These are phyloP conservation scores for Drosophila demipolita DNA, from an alignment of 2,888 invertebrate species.

Conservation along the genomic window DNA sequence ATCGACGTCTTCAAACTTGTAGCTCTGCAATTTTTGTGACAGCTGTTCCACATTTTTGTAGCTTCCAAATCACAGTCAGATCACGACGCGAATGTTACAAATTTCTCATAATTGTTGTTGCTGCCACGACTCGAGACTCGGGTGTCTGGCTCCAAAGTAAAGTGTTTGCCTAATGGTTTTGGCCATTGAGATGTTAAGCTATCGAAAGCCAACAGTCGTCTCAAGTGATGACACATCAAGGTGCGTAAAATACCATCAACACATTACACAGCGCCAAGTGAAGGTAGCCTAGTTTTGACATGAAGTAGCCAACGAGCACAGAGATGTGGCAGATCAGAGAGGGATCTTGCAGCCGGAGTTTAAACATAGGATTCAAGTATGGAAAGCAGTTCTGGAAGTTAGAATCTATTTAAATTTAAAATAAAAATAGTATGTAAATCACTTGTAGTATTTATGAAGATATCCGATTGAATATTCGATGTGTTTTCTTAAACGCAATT, in stretches of 20 bases:
- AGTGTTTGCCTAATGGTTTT: constrained; percentile 38
- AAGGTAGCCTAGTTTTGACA: constrained; percentile 9
- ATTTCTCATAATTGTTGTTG: constrained; percentile 58
- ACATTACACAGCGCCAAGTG: constrained; percentile 12
- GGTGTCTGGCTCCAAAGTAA: constrained; percentile 25
- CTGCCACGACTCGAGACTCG: constrained; percentile 19
- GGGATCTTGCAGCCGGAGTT: not conserved
- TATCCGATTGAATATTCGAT: not conserved
- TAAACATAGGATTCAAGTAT: not conserved
- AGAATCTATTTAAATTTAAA: not conserved
- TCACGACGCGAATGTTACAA: constrained; percentile 60
- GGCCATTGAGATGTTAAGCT: constrained; percentile 62
- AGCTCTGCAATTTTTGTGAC: constrained; percentile 48
- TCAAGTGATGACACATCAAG: constrained; percentile 76
- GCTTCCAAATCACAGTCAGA: constrained; percentile 69
- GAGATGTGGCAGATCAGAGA: not conserved
- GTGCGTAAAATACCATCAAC: constrained; percentile 43
- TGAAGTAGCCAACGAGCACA: constrained; percentile 11
- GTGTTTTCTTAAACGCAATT: not conserved
- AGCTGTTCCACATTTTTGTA: constrained; percentile 68
- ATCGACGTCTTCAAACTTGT: constrained; percentile 5
- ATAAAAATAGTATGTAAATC: not conserved
- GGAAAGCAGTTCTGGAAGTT: not conserved
- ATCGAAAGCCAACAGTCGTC: constrained; percentile 41
- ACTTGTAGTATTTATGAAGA: not conserved